These are phyloP conservation scores for Amaurobius ferox DNA, from an alignment of 2,888 invertebrate species.

Conservation along the genomic window DNA sequence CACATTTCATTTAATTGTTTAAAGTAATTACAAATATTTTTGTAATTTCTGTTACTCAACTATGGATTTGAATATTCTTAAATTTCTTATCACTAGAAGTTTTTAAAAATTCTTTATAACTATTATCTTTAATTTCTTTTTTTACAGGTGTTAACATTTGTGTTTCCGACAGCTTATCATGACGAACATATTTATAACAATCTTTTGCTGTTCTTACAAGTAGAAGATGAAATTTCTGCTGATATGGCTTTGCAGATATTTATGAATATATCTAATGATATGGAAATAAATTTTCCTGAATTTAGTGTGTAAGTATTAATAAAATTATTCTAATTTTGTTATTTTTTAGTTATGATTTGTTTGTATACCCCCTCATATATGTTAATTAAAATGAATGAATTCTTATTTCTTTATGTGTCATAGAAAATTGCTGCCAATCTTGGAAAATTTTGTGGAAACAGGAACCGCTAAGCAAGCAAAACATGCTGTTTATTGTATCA, in stretches of 20 bases:
- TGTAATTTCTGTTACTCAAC: too few relatives aligned
- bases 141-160: conserved; percentile 88
- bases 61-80: too few relatives aligned
- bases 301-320: conserved; percentile 77
- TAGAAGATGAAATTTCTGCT: conserved; percentile 88
- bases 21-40: too few relatives aligned
- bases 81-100: too few relatives aligned
- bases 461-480: conserved; percentile 97
- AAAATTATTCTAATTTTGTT: too few relatives aligned
- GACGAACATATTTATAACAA: conserved; percentile 85
- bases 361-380: too few relatives aligned
- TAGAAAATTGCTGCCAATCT: conserved; percentile 88
- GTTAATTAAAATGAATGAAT: too few relatives aligned
- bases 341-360: too few relatives aligned
- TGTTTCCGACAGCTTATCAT: conserved; percentile 94
- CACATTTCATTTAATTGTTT: too few relatives aligned
- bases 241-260: conserved; percentile 90
- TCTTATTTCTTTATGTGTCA: conserved; percentile 24
- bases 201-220: conserved; percentile 85
- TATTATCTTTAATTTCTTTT: too few relatives aligned
- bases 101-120: too few relatives aligned
- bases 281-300: conserved; percentile 77
- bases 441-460: conserved; percentile 90
- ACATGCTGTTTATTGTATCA: conserved; percentile 93
- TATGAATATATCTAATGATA: conserved; percentile 77